A percentile compares a stretch with the other conserved stretches of the same genome.
Evolutionary conservation across 2,113 vertebrate species (phyloP).

Genomic region (Periophthalmus modestus): DNA sequence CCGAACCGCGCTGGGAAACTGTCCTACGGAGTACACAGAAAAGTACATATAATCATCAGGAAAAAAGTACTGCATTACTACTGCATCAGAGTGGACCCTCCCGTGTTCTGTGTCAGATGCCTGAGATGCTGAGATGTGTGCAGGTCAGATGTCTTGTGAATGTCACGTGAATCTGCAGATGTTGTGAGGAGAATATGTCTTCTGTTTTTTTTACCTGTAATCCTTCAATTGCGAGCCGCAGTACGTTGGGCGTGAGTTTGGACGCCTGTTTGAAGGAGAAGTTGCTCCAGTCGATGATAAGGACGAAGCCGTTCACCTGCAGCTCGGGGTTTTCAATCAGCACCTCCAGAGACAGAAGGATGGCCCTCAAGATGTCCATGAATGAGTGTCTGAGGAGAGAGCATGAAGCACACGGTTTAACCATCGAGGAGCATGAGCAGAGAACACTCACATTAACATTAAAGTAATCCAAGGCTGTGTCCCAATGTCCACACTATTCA

Average conservation of each 20-base stretch:
- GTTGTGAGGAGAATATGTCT: too few relatives aligned
- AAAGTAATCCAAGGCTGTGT: too few relatives aligned
- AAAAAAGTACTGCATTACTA: background rate
- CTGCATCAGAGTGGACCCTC: too few relatives aligned
- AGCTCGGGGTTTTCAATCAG: slow-evolving; percentile 97
- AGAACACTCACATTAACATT: too few relatives aligned
- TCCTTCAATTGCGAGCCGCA: slow-evolving; percentile 94
- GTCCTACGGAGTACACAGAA: slow-evolving; percentile 77
- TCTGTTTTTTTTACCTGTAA: slow-evolving; percentile 85
- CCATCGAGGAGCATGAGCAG: too few relatives aligned
- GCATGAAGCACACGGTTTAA: too few relatives aligned
- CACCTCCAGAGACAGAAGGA: slow-evolving; percentile 95
- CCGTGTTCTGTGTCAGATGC: too few relatives aligned
- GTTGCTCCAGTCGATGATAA: slow-evolving; percentile 99
- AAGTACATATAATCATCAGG: background rate
- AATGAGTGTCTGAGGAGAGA: slow-evolving; percentile 64
- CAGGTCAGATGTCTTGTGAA: too few relatives aligned
- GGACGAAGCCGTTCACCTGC: slow-evolving; percentile 97
- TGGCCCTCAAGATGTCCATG: slow-evolving; percentile 96
- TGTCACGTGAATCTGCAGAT: too few relatives aligned
- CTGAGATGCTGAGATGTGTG: too few relatives aligned
- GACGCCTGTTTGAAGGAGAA: slow-evolving; percentile 99
- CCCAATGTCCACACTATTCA: too few relatives aligned
- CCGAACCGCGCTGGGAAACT: slow-evolving; percentile 97
- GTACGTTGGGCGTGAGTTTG: slow-evolving; percentile 96